Conservation (phyloP, 2,797 vertebrate species). For the Glossophaga mutica region DNA sequence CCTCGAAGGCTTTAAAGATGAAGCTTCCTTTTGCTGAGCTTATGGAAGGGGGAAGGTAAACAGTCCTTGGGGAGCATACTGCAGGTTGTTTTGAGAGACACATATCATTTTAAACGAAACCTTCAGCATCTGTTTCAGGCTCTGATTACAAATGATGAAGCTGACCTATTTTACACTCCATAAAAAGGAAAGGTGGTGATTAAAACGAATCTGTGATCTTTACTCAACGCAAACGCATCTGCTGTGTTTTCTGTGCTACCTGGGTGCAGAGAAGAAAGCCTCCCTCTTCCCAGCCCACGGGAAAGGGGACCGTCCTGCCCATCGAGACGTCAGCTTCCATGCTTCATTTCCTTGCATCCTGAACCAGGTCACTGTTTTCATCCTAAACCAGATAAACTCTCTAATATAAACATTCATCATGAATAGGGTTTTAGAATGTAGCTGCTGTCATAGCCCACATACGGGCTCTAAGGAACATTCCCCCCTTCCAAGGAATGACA, state of each 20-base stretch:
- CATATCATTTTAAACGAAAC: slow-evolving; percentile 64
- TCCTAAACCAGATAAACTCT: neutral
- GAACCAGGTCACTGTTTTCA: neutral
- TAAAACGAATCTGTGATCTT: slow-evolving; percentile 54
- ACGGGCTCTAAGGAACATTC: neutral
- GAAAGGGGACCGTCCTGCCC: neutral
- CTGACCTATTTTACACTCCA: slow-evolving; percentile 53
- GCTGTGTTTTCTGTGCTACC: neutral
- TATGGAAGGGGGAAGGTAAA: slow-evolving; percentile 52
- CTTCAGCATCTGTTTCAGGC: slow-evolving; percentile 73
- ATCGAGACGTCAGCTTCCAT: neutral
- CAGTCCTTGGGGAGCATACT: slow-evolving; percentile 65
- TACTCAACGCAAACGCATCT: slow-evolving; percentile 47
- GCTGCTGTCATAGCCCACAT: neutral
- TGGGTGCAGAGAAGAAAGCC: neutral
- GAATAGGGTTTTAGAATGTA: neutral
- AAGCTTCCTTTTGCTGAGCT: slow-evolving; percentile 21
- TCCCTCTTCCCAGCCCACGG: neutral
- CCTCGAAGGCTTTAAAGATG: slow-evolving; percentile 39
- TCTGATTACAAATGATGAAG: slow-evolving; percentile 65
- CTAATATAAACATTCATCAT: neutral
- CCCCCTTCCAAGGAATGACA: neutral
- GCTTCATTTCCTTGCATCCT: neutral
- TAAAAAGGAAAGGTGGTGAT: slow-evolving; percentile 55
- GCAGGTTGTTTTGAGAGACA: slow-evolving; percentile 60